Conservation (phyloP, 2,888 invertebrate species). For the Lasiommata megera region DNA sequence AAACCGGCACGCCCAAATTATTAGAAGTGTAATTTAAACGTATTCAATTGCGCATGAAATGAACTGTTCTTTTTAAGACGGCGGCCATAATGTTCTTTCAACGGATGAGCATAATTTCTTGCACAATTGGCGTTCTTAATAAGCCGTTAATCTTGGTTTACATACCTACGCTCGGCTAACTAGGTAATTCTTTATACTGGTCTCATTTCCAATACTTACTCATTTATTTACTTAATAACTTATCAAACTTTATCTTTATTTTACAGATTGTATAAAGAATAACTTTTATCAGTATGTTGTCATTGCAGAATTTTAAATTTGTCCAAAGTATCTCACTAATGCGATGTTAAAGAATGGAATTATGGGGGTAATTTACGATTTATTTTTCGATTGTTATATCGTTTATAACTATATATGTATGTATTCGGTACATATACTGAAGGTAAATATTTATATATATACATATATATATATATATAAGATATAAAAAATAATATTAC, state of each 20-base stretch:
- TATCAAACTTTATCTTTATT: not conserved
- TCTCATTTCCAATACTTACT: not conserved
- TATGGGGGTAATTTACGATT: no score
- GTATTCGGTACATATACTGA: no score
- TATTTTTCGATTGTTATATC: no score
- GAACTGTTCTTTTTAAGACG: slow-evolving; percentile 16
- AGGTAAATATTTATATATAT: no score
- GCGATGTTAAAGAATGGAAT: no score
- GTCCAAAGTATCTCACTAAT: no score
- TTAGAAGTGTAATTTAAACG: slow-evolving; percentile 4
- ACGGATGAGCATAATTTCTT: slow-evolving; percentile 57
- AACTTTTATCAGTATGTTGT: no score
- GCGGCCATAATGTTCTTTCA: slow-evolving; percentile 20
- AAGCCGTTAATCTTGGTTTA: slow-evolving; percentile 42
- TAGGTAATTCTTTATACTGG: slow-evolving; percentile 17
- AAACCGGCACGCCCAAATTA: not conserved
- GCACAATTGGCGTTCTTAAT: slow-evolving; percentile 53
- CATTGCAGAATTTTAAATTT: no score
- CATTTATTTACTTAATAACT: not conserved
- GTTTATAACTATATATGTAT: no score
- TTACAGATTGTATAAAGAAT: no score
- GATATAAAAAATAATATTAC: no score
- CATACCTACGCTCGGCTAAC: slow-evolving; percentile 23
- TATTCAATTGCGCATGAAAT: slow-evolving; percentile 8
- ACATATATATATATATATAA: no score